Evolutionary conservation across 2,113 vertebrate genomes (phyloP).

Genomic region (Petroica traversi): DNA sequence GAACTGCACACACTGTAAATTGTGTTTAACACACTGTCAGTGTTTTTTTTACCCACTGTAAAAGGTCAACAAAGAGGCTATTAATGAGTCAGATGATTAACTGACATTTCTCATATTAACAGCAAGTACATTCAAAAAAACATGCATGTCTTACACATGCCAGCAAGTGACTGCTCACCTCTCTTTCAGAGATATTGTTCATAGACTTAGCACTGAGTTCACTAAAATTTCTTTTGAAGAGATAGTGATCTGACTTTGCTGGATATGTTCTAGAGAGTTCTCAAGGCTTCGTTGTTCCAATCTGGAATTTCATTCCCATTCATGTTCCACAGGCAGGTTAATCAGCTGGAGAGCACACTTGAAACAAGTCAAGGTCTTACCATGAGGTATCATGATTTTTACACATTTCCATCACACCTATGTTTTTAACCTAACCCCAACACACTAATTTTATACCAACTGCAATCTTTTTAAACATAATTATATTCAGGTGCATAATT

Average conservation of each 20-base stretch:
- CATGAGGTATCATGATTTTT: neutral
- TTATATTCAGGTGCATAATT: neutral
- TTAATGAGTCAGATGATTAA: neutral
- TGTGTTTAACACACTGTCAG: neutral
- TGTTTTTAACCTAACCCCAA: neutral
- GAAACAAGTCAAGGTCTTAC: neutral
- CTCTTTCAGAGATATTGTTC: neutral
- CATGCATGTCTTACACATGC: neutral
- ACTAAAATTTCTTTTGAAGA: neutral
- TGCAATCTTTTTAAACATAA: neutral
- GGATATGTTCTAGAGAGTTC: neutral
- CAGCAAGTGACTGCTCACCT: neutral
- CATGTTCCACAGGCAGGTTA: neutral
- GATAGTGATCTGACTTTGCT: neutral
- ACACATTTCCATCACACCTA: neutral
- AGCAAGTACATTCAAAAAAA: neutral
- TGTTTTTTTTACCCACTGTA: neutral
- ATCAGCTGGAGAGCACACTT: neutral
- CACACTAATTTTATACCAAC: neutral
- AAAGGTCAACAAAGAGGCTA: neutral
- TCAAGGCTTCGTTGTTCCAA: neutral
- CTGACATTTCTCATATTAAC: neutral
- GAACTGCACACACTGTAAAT: neutral
- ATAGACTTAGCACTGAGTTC: neutral
- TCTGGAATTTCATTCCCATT: neutral